Base-by-base conservation (phyloP, 2,113 vertebrate species). In the Edolisoma coerulescens region DNA sequence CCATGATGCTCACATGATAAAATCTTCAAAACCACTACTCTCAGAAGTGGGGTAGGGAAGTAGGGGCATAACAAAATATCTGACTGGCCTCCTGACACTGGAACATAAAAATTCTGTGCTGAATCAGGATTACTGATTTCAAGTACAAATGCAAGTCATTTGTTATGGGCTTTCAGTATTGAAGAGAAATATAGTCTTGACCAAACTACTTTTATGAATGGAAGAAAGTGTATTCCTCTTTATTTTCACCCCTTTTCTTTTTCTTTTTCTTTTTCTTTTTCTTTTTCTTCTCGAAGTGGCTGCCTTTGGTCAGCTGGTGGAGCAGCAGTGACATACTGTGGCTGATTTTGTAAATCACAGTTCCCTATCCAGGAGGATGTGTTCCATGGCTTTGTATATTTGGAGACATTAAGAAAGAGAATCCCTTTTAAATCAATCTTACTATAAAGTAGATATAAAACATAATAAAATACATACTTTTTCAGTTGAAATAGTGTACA, bases 301-400 rank as follows among this genome's bases (percentile, higher is more conserved):
- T 1, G 13, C 27, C 32, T 94, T 71, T 92, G 89, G 73, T 78
- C 69, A 91, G 75, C 65, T 84, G 63, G 71, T 97, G 95, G 94
- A 97, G 93, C 90, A 95, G 91, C 81, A 97, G 97, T 97, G 97
- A 97, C 96, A 95, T 95, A 39, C 90, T 90, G 89, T 97, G 97
- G 96, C 75, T 92, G 56, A 47, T 71, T 89, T 82, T 74, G 64
- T 95, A 94, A 95, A 95, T 89, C 76, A 91, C 87, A 95, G 44
- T n/a, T 95, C 13, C 47, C 53, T 94, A 9, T 60, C 82, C 47
- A 10, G 74, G 24, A 93, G 15, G 32, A 61, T 47, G 57, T 73
- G 24, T n/a, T 93, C 30, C 23, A 4, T 39, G 18, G 23, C 30
- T 70, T 70, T 9, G 26, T 85, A 65, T 69, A 23, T 79, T 94